Percentiles rank a stretch among this genome's conserved stretches.
Conservation (phyloP, 2,888 invertebrate genomes). For the Andricus curvator region DNA sequence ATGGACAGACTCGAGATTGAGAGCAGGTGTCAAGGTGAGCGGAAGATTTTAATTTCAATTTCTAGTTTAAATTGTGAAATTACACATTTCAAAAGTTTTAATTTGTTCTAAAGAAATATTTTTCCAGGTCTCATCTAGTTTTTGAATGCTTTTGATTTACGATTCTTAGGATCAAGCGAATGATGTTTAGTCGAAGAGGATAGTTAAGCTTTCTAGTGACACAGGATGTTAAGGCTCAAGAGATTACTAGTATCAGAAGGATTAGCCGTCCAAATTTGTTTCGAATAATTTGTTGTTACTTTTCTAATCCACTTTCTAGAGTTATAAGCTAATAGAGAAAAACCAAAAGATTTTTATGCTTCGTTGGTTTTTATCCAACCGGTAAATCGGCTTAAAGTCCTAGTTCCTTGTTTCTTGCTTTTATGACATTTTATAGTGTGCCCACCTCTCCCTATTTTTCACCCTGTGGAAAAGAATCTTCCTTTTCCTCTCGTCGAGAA, state of each 20-base stretch:
- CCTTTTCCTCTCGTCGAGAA: constrained; percentile 1
- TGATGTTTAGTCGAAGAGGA: no score
- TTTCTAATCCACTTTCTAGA: background rate
- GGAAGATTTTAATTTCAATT: background rate
- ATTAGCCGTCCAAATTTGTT: no score
- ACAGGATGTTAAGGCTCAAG: no score
- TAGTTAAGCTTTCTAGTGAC: no score
- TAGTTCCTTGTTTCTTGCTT: constrained; percentile 4
- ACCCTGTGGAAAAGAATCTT: background rate
- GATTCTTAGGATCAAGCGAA: no score
- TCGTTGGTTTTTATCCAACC: background rate
- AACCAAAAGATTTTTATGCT: background rate
- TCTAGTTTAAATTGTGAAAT: background rate
- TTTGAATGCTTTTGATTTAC: no score
- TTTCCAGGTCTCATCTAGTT: no score
- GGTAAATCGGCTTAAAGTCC: background rate
- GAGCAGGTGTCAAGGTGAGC: background rate
- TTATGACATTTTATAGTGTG: background rate
- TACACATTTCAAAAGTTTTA: background rate
- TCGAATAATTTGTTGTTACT: no score
- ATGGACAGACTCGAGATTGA: background rate
- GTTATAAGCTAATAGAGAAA: background rate
- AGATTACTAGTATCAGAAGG: no score
- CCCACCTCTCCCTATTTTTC: background rate
- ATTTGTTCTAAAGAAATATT: background rate